phyloP scores from a whole-genome alignment of 2,888 invertebrate genomes.

The Halictus ligatus region DNA sequence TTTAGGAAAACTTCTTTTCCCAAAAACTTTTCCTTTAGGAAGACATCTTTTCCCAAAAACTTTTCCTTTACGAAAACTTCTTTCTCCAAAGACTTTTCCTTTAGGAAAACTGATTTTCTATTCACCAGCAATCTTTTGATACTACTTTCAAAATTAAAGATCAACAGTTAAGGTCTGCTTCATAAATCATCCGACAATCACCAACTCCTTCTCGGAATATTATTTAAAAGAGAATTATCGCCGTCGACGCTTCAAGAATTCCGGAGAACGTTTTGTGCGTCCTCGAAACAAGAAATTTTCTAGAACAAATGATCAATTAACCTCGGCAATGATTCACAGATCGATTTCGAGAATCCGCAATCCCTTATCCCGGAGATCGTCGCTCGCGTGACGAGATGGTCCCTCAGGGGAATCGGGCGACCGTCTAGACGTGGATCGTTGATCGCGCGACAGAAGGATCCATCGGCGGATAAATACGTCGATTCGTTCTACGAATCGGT shows the following conservation, averaged over 20 bases:
- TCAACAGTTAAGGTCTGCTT: too few relatives aligned
- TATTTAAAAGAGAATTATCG: too few relatives aligned
- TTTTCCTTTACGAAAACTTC: too few relatives aligned
- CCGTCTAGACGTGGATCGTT: constrained; percentile 37
- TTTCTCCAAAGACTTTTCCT: too few relatives aligned
- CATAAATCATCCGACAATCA: too few relatives aligned
- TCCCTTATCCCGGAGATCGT: background rate
- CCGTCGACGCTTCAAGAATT: background rate
- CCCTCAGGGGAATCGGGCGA: constrained; percentile 15
- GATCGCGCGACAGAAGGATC: constrained; percentile 53
- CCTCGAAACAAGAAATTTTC: constrained; percentile 1
- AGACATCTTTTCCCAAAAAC: too few relatives aligned
- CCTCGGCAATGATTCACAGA: constrained; percentile 13
- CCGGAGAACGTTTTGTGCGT: background rate
- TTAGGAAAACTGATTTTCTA: too few relatives aligned
- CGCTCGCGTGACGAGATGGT: constrained; percentile 28
- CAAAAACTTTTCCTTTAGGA: too few relatives aligned
- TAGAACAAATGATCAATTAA: background rate
- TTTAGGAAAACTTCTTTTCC: too few relatives aligned
- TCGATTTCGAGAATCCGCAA: constrained; percentile 17
- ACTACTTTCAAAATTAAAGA: too few relatives aligned
- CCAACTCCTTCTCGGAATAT: too few relatives aligned
- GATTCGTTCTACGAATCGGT: constrained; percentile 71
- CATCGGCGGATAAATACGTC: constrained; percentile 41
- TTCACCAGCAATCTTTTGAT: too few relatives aligned